phyloP scores from a whole-genome alignment of 2,797 vertebrate species.

The Cheirogaleus major region DNA sequence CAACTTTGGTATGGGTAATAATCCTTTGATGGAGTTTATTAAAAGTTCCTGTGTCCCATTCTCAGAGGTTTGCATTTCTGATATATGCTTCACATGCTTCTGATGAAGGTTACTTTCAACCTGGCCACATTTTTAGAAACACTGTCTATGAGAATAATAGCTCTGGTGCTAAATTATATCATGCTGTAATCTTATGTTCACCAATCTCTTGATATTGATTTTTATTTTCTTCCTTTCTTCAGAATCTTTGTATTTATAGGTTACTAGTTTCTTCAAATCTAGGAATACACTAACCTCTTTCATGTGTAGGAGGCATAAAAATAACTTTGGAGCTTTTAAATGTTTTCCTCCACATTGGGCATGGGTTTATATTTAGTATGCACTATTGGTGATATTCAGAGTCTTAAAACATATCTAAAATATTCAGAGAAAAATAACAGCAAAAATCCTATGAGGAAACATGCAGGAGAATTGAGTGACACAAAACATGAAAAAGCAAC shows the following conservation, averaged over 20 bases:
- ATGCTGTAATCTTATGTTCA: neutral
- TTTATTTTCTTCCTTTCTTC: neutral
- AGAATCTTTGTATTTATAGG: neutral
- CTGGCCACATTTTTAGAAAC: neutral
- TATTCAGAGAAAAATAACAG: neutral
- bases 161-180: neutral
- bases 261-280: neutral
- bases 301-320: neutral
- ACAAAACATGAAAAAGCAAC: neutral
- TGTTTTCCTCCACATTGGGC: neutral
- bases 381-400: neutral
- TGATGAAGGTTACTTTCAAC: neutral
- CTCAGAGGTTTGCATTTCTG: neutral
- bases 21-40: neutral
- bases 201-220: neutral
- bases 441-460: neutral
- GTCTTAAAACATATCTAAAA: neutral
- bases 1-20: neutral
- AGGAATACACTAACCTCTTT: neutral
- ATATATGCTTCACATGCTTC: neutral
- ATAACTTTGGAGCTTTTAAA: neutral
- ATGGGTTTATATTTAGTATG: neutral
- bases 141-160: neutral
- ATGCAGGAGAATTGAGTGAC: neutral
- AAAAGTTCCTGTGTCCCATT: neutral